A percentile compares a stretch with the other conserved stretches of the same genome.
Conservation (phyloP, 2,888 invertebrate genomes). For the Pristionchus japonicus region DNA sequence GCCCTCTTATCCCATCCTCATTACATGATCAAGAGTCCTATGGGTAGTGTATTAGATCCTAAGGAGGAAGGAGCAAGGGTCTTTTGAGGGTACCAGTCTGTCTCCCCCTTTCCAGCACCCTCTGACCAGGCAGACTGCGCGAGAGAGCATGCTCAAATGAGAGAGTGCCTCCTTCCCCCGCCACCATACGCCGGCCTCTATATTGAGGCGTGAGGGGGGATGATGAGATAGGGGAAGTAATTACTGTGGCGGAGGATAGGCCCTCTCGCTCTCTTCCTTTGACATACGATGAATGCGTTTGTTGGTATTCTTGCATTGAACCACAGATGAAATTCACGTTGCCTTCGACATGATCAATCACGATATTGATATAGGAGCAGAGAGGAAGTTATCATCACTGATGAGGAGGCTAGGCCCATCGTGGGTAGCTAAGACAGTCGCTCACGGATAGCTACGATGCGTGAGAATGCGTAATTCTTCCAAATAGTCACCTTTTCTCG, state of each 20-base stretch:
- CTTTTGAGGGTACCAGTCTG: neutral
- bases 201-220: slow-evolving; percentile 24
- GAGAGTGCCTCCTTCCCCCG: neutral
- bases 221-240: slow-evolving; percentile 24
- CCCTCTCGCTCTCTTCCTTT: too few species aligned
- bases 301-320: too few species aligned
- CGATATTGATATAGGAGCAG: too few species aligned
- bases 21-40: slow-evolving; percentile 17
- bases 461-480: too few species aligned
- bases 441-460: too few species aligned
- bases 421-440: too few species aligned
- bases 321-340: too few species aligned
- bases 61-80: neutral
- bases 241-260: neutral
- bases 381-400: too few species aligned
- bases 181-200: slow-evolving; percentile 14
- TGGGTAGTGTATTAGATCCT: slow-evolving; percentile 18
- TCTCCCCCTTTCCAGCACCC: neutral
- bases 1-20: neutral
- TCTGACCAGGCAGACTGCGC: neutral
- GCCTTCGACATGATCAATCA: too few species aligned
- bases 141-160: neutral
- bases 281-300: too few species aligned
- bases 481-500: too few species aligned
- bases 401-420: too few species aligned